Base-by-base conservation (phyloP, 1,140 invertebrate species). In the Heliconius melpomene region DNA sequence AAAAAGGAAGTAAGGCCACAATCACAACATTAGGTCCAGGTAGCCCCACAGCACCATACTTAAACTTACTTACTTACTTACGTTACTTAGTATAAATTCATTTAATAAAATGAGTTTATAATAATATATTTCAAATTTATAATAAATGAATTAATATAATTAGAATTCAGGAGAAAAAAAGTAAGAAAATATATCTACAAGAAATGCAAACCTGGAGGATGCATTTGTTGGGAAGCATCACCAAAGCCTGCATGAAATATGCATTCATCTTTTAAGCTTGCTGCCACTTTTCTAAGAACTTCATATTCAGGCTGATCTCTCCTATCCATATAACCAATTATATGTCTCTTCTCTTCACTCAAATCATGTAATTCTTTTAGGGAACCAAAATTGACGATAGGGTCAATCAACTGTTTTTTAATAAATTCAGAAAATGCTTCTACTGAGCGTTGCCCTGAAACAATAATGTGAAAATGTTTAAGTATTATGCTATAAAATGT, bases 211-310 rank as follows among this genome's bases (percentile, higher is more conserved):
- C 95, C 95, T 85, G 97, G 96, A 78, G 97, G 97, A 95, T 98
- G 97, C 98, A 98, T 98, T 83, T 96, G 95, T 83, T 95, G 93
- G 32, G 97, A 96, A 60, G 96, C 97, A 95, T 97, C 98, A 94
- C 98, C 99, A 95, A 99, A 97, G 1, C 98, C 98, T 89, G 97
- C 97, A 94, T 98, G 97, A 89, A 99, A 99, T 81, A 97, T 95
- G 88, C 99, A 99, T 88, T 99, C 99, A 88, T 99, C 99, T 88
- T 99, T 98, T 0, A 99, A 94, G 93, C 97, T 98, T 2, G 96
- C 96, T 0, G 98, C 98, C 7, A 98, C 97, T 89, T 96, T 96
- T 79, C 97, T 95, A 87, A 98, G 97, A 50, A 96, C 96, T 81
- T 97, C 95, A 91, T 98, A 98, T 86, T 97, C 97, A 2, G 97